phyloP scores from a whole-genome alignment of 2,888 invertebrate species.

The Axea sp. region DNA sequence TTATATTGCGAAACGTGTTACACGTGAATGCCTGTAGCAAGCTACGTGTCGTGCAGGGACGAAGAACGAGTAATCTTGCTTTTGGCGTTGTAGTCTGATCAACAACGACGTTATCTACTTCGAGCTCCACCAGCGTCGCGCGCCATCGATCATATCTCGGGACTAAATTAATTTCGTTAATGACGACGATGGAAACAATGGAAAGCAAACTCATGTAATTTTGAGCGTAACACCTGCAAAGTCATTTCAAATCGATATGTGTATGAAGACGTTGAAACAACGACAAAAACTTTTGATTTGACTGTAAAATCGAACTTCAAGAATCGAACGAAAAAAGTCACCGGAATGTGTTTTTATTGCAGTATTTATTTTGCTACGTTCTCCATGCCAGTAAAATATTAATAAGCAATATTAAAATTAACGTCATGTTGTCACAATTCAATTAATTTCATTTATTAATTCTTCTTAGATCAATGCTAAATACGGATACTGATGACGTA shows the following conservation, averaged over 20 bases:
- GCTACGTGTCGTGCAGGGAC: slow-evolving; percentile 46
- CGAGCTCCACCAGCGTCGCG: slow-evolving; percentile 50
- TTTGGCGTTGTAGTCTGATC: slow-evolving; percentile 57
- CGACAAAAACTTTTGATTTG: slow-evolving; percentile 30
- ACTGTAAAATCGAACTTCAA: slow-evolving; percentile 8
- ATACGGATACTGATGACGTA: too few relatives aligned
- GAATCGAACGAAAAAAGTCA: not conserved
- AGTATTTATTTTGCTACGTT: too few relatives aligned
- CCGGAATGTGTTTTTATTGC: not conserved
- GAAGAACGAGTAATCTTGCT: slow-evolving; percentile 54
- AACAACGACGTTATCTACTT: slow-evolving; percentile 60
- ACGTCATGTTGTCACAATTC: too few relatives aligned
- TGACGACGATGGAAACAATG: slow-evolving; percentile 57
- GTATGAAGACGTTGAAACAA: slow-evolving; percentile 27
- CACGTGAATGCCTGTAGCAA: slow-evolving; percentile 54
- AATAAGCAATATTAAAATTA: too few relatives aligned
- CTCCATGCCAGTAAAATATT: too few relatives aligned
- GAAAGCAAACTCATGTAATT: slow-evolving; percentile 56
- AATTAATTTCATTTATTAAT: too few relatives aligned
- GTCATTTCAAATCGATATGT: slow-evolving; percentile 47
- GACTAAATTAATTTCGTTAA: slow-evolving; percentile 57
- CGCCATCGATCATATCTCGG: slow-evolving; percentile 58
- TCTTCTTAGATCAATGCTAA: too few relatives aligned
- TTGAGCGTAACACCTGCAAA: slow-evolving; percentile 55
- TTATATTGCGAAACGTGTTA: slow-evolving; percentile 41